Evolutionary conservation across 92 coral and sea anemone species (phyloP).

Genomic region (Palythoa caribaeorum): DNA sequence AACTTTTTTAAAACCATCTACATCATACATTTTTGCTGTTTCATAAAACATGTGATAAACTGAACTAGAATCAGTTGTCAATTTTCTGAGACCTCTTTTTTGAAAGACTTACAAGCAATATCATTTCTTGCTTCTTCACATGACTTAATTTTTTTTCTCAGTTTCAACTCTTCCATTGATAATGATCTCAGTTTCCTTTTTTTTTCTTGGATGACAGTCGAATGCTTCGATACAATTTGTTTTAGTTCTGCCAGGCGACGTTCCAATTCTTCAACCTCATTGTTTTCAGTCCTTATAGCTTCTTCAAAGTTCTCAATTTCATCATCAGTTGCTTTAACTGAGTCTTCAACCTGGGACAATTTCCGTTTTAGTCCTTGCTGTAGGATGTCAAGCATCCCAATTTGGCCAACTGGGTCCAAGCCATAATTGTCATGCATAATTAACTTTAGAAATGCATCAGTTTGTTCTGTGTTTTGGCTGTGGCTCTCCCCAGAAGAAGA

Average conservation of each 20-base stretch:
- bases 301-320: conserved; percentile 33
- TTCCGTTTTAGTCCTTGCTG: conserved; percentile 41
- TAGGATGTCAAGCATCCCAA: conserved; percentile 41
- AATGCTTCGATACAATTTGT: conserved; percentile 22
- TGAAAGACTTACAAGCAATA: conserved; percentile 37
- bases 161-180: conserved; percentile 34
- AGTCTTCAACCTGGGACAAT: conserved; percentile 29
- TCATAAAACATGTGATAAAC: too few relatives aligned
- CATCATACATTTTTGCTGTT: too few relatives aligned
- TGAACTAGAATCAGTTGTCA: background rate
- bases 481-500: conserved; percentile 10
- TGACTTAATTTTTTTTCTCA: conserved; percentile 38
- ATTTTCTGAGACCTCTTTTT: conserved; percentile 20
- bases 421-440: conserved; percentile 46
- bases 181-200: conserved; percentile 16
- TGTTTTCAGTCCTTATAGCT: conserved; percentile 18
- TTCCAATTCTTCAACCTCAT: conserved; percentile 32
- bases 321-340: conserved; percentile 37
- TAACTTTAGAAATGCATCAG: conserved; percentile 30
- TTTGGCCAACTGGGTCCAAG: conserved; percentile 42
- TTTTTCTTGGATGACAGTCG: conserved; percentile 24
- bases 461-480: conserved; percentile 11
- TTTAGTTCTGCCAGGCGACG: conserved; percentile 34
- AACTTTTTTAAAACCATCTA: background rate
- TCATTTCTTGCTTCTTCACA: conserved; percentile 44